A percentile compares a stretch with the other conserved stretches of the same genome.
Conservation (phyloP, 2,797 vertebrate genomes). For the Myiothlypis chrysogaster region DNA sequence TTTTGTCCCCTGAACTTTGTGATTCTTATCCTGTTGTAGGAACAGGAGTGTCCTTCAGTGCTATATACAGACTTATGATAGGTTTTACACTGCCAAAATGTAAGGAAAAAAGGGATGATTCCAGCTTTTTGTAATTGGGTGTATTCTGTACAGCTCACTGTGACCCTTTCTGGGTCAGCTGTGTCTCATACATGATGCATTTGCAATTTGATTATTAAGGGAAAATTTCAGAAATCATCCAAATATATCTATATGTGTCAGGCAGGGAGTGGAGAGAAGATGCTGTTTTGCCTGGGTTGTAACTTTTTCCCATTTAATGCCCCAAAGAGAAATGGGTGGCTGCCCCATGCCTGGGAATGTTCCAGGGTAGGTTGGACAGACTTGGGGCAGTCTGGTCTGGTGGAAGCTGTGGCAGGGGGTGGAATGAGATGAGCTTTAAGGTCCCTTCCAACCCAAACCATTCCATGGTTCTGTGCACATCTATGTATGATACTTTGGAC, state of each 20-base stretch:
- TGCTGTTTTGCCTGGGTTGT: background rate
- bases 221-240: background rate
- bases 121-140: background rate
- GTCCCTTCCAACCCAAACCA: background rate
- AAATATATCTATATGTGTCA: background rate
- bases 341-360: background rate
- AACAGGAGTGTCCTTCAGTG: background rate
- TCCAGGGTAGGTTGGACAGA: background rate
- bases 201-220: background rate
- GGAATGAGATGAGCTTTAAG: background rate
- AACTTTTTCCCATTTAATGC: background rate
- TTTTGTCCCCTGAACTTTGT: background rate
- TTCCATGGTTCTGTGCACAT: background rate
- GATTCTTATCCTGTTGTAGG: background rate
- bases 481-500: accelerated
- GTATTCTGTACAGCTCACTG: background rate
- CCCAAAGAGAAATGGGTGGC: background rate
- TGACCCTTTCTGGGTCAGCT: background rate
- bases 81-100: conserved; percentile 10
- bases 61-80: background rate
- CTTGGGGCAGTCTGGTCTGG: background rate
- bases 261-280: background rate
- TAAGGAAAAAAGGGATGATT: background rate
- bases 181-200: background rate
- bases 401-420: background rate